phyloP scores from a whole-genome alignment of 2,888 invertebrate genomes.

The Drosophila bunnanda region DNA sequence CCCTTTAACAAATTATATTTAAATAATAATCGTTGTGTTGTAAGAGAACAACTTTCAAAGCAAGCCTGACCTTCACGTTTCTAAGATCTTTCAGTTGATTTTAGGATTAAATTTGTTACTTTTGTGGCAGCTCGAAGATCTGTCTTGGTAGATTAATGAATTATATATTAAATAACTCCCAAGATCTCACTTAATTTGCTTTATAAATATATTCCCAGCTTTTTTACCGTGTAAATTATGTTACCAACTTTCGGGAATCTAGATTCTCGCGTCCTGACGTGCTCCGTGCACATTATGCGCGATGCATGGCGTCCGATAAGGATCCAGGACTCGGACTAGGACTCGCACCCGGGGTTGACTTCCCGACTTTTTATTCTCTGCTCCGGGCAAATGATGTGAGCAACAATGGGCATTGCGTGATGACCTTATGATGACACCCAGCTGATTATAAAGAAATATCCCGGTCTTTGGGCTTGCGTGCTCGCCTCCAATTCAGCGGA shows the following conservation, averaged over 20 bases:
- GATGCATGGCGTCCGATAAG: conserved; percentile 70
- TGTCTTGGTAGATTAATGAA: neutral
- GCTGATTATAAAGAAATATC: conserved; percentile 75
- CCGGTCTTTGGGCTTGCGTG: conserved; percentile 51
- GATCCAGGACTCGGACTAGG: conserved; percentile 31
- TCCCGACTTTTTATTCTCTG: conserved; percentile 14
- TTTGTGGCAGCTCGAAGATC: fast-evolving
- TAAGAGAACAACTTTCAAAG: neutral
- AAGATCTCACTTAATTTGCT: neutral
- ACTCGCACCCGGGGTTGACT: conserved; percentile 47
- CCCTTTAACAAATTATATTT: neutral
- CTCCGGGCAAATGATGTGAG: conserved; percentile 48
- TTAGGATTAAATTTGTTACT: too few species aligned
- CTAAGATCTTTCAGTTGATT: too few species aligned
- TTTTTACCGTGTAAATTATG: conserved; percentile 3
- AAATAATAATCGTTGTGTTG: neutral
- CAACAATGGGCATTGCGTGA: conserved; percentile 61
- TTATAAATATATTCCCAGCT: too few species aligned
- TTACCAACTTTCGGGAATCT: conserved; percentile 9
- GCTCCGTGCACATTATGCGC: conserved; percentile 70
- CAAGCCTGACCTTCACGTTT: neutral
- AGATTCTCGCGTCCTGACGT: conserved; percentile 54
- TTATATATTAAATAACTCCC: too few species aligned
- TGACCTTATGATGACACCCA: conserved; percentile 83
- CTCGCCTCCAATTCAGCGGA: conserved; percentile 72